A percentile compares a stretch with the other conserved stretches of the same genome.
Conservation (phyloP, 2,888 invertebrate species). For the Hirtodrosophila cameraria region DNA sequence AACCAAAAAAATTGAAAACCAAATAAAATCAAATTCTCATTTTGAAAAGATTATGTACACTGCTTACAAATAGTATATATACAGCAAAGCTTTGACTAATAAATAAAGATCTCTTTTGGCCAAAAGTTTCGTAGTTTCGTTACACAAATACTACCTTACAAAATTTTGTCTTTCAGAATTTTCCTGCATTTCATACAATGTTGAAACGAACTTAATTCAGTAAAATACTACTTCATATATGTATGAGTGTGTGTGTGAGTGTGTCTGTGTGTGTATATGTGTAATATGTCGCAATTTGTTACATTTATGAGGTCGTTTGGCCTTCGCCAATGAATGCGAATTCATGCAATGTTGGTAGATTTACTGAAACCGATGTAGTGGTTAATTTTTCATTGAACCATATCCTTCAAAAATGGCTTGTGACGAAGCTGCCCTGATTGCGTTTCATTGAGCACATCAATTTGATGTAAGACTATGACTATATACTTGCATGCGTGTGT, state of each 20-base stretch:
- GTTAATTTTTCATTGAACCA: constrained; percentile 62
- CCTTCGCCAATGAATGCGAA: constrained; percentile 3
- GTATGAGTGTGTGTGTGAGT: neutral
- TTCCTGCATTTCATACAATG: neutral
- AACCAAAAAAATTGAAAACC: too few relatives aligned
- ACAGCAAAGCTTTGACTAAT: too few relatives aligned
- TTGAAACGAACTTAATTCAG: constrained; percentile 24
- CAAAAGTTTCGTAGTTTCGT: too few relatives aligned
- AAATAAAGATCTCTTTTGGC: too few relatives aligned
- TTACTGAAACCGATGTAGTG: constrained; percentile 38
- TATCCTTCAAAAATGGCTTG: constrained; percentile 41
- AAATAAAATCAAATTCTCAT: too few relatives aligned
- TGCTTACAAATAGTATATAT: too few relatives aligned
- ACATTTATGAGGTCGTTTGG: constrained; percentile 59
- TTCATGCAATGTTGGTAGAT: constrained; percentile 21
- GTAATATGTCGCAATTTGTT: constrained; percentile 51
- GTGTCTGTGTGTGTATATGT: neutral
- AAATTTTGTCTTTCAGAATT: too few relatives aligned
- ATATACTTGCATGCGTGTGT: constrained; percentile 29
- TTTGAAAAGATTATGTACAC: too few relatives aligned
- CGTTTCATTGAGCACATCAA: constrained; percentile 64
- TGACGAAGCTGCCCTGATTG: constrained; percentile 44
- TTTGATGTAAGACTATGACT: constrained; percentile 50
- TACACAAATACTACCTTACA: too few relatives aligned
- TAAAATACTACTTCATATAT: neutral